Evolutionary conservation across 2,888 invertebrate species (phyloP).

Genomic region (Plagodis pulveraria): DNA sequence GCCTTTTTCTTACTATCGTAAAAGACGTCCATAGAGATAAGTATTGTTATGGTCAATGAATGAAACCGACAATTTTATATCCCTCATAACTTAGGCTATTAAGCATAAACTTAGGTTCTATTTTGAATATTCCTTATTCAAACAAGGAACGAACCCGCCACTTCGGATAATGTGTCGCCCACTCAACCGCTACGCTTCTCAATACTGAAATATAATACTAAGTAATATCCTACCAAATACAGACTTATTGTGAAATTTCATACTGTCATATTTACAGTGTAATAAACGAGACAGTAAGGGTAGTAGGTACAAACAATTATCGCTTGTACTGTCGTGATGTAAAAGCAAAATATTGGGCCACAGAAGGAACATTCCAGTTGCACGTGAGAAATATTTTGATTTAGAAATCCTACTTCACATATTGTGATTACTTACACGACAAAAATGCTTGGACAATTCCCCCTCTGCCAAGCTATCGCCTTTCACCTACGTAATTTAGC

Average conservation of each 20-base stretch:
- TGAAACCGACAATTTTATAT: background rate
- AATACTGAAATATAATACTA: constrained; percentile 5
- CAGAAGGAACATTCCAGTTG: too few species aligned
- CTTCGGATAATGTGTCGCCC: constrained; percentile 6
- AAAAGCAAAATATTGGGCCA: too few species aligned
- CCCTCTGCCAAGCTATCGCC: too few species aligned
- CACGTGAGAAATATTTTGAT: too few species aligned
- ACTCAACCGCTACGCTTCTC: constrained; percentile 3
- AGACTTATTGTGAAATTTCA: constrained; percentile 10
- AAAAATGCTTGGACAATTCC: too few species aligned
- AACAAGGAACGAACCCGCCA: constrained; percentile 3
- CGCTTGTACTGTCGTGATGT: too few species aligned
- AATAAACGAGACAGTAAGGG: background rate
- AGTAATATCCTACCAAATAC: constrained; percentile 5
- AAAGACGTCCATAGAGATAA: background rate
- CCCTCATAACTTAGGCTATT: background rate
- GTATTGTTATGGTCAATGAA: background rate
- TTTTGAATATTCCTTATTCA: background rate
- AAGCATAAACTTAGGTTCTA: background rate
- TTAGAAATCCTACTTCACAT: too few species aligned
- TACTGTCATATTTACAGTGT: background rate
- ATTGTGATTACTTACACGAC: too few species aligned
- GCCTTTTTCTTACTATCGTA: background rate
- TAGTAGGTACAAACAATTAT: too few species aligned
- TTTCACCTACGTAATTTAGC: too few species aligned